A percentile compares a stretch with the other conserved stretches of the same genome.
Conservation (phyloP, 2,888 invertebrate genomes). For the Plagodis pulveraria region DNA sequence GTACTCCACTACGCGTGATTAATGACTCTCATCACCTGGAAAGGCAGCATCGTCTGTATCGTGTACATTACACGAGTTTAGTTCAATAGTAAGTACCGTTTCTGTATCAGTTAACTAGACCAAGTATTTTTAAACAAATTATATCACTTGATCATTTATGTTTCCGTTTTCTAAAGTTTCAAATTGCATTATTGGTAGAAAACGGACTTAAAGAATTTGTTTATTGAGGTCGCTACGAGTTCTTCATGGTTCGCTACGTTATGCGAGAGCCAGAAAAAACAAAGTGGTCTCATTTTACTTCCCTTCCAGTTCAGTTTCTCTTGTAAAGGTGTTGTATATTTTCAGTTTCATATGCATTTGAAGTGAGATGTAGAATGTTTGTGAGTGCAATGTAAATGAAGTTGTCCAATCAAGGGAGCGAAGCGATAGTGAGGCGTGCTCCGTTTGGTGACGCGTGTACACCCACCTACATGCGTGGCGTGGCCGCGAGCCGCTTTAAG, state of each 20-base stretch:
- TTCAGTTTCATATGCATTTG: slow-evolving; percentile 16
- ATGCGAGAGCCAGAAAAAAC: slow-evolving; percentile 50
- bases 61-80: slow-evolving; percentile 49
- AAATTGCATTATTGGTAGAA: slow-evolving; percentile 31
- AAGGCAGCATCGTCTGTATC: slow-evolving; percentile 69
- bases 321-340: slow-evolving; percentile 4
- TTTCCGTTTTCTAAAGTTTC: slow-evolving; percentile 29
- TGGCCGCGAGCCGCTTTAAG: slow-evolving; percentile 79
- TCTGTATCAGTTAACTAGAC: slow-evolving; percentile 48
- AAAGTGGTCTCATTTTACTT: slow-evolving; percentile 48
- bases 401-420: slow-evolving; percentile 41
- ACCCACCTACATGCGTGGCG: slow-evolving; percentile 68
- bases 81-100: slow-evolving; percentile 58
- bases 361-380: slow-evolving; percentile 28
- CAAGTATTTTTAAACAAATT: slow-evolving; percentile 23
- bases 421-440: slow-evolving; percentile 51
- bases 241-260: slow-evolving; percentile 56
- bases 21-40: slow-evolving; percentile 79
- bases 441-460: slow-evolving; percentile 63
- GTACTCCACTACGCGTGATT: slow-evolving; percentile 55
- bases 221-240: slow-evolving; percentile 59
- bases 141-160: slow-evolving; percentile 24
- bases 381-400: slow-evolving; percentile 25
- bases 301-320: slow-evolving; percentile 24
- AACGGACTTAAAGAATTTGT: slow-evolving; percentile 41